A percentile compares a stretch with the other conserved stretches of the same genome.
phyloP scores from a whole-genome alignment of 2,888 invertebrate species.

The Nomada hirtipes region DNA sequence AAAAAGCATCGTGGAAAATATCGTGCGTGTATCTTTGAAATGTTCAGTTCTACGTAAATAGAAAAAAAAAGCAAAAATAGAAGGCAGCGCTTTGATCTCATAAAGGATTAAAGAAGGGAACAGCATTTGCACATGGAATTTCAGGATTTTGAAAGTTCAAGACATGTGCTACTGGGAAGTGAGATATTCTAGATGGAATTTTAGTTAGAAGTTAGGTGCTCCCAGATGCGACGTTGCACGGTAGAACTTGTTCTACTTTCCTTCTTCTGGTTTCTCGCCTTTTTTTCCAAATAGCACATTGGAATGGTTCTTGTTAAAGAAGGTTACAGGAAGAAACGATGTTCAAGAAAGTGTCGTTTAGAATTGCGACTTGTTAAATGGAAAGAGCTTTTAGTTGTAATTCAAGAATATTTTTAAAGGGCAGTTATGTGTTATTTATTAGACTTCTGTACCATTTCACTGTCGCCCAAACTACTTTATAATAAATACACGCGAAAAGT shows the following conservation, averaged over 20 bases:
- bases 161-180: not conserved
- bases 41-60: not conserved
- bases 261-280: not conserved
- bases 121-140: not conserved
- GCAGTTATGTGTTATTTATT: no score
- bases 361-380: not conserved
- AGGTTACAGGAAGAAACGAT: not conserved
- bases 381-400: no score
- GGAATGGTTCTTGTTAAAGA: not conserved
- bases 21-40: not conserved
- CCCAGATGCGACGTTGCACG: not conserved
- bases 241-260: not conserved
- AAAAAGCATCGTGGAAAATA: conserved; percentile 2
- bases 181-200: not conserved
- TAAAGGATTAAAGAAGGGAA: no score
- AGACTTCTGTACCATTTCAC: no score
- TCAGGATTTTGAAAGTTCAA: not conserved
- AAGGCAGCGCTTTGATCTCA: not conserved
- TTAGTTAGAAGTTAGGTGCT: not conserved
- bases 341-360: not conserved
- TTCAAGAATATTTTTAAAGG: no score
- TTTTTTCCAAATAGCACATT: not conserved
- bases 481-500: no score
- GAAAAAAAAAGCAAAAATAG: not conserved
- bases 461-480: no score